Base-by-base conservation (phyloP, 2,888 invertebrate species). In the Antheraea yamamai region DNA sequence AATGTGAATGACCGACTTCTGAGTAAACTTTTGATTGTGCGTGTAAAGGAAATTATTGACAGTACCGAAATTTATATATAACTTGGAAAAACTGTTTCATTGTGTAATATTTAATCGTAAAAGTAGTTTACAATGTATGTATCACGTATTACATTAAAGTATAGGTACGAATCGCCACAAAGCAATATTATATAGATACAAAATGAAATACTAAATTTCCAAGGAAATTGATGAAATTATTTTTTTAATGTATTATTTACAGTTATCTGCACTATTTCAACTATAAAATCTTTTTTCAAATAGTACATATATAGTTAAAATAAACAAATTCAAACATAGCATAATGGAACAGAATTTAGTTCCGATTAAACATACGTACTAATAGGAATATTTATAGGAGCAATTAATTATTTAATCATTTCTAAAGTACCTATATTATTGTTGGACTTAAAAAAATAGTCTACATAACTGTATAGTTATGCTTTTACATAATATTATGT, bases 1-100 rank as follows among this genome's bases (percentile, higher is more conserved):
- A 74, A 47, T 58, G 71, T 18, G 39, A 72, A 75, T 61, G 71
- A 71, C 64, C 70, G 70, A 39, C 39, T 66, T 66, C 64, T 66
- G 26, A 39, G n/a, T 39, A 2, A 10, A 20, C n/a, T 39, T 39
- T 70, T 70, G 39, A 70, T 70, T 70, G 39, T 20, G 20, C 14
- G 26, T 30, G 30, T 66, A 30, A 30, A 30, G 30, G 30, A 16
- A 16, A 14, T 30, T 66, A 4, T 66, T 16, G 18, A 16, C n/a
- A 23, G 23, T 61, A 12, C 10, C 61, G 10, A 61, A 61, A 23
- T 12, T 61, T 23, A n/a, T 61, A 23, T 23, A n/a, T 55, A 61
- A 23, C 12, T 61, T n/a, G 23, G n/a, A 23, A 23, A 23, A n/a
- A n/a, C 8, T 20, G 2, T 23, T 23, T 61, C 23, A 4, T 10